Conservation (phyloP, 2,113 vertebrate species). For the Recurvirostra avosetta region DNA sequence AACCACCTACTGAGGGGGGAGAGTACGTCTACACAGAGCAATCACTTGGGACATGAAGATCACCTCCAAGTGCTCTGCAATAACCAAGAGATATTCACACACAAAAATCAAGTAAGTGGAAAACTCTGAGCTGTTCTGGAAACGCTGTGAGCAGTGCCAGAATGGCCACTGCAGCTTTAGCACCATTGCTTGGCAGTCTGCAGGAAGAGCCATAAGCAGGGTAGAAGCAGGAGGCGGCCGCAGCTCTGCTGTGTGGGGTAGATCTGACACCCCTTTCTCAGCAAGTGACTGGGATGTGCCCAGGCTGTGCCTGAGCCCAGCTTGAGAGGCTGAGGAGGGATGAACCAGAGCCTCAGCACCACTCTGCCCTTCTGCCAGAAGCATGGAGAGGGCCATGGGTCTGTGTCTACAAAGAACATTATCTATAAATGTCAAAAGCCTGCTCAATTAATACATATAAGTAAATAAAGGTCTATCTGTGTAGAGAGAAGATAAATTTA, state of each 20-base stretch:
- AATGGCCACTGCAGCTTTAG: not conserved
- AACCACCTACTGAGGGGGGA: not conserved
- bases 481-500: not conserved
- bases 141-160: not conserved
- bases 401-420: not conserved
- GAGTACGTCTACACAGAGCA: not conserved
- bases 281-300: not conserved
- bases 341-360: not conserved
- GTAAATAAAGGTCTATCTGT: not conserved
- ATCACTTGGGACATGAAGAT: not conserved
- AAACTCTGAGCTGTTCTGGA: not conserved
- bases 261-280: not conserved
- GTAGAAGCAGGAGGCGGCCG: not conserved
- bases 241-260: not conserved
- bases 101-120: not conserved
- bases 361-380: not conserved
- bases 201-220: not conserved
- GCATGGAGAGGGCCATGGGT: rapidly evolving
- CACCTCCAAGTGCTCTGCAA: not conserved
- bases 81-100: not conserved
- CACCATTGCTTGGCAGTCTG: not conserved
- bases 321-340: not conserved
- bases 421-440: not conserved
- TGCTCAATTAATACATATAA: not conserved
- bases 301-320: not conserved